Conservation (phyloP, 1,140 invertebrate genomes). For the Micrasema minimum region DNA sequence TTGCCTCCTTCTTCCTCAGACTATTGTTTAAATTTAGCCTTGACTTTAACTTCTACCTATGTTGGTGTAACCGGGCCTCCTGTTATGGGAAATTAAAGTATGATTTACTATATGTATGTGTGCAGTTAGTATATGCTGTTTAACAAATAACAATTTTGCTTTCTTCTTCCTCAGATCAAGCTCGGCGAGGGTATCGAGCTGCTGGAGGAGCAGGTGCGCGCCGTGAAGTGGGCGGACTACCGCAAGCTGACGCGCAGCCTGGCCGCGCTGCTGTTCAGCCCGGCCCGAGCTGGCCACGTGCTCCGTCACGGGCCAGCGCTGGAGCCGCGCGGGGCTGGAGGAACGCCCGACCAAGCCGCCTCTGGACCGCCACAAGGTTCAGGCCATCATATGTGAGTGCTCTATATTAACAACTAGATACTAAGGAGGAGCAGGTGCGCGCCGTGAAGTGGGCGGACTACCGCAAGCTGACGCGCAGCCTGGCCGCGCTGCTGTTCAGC, state of each 20-base stretch:
- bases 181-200: slow-evolving; percentile 78
- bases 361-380: slow-evolving; percentile 75
- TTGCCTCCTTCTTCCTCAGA: too few relatives aligned
- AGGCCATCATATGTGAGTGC: slow-evolving; percentile 77
- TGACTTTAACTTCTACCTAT: too few relatives aligned
- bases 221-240: slow-evolving; percentile 79
- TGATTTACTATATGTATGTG: too few relatives aligned
- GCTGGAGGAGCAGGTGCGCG: slow-evolving; percentile 74
- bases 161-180: slow-evolving; percentile 70
- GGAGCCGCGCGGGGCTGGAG: slow-evolving; percentile 76
- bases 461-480: slow-evolving; percentile 75
- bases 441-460: slow-evolving; percentile 80
- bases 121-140: too few relatives aligned
- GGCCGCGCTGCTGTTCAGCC: slow-evolving; percentile 78
- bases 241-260: slow-evolving; percentile 76
- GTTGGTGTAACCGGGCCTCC: too few relatives aligned
- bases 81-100: too few relatives aligned
- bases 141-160: too few relatives aligned
- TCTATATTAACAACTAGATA: too few relatives aligned
- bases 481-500: slow-evolving; percentile 79
- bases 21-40: too few relatives aligned
- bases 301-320: slow-evolving; percentile 79
- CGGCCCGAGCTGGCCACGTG: slow-evolving; percentile 77
- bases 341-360: slow-evolving; percentile 78
- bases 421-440: slow-evolving; percentile 74